phyloP scores from a whole-genome alignment of 2,888 invertebrate genomes.

The Synanthedon myopaeformis region DNA sequence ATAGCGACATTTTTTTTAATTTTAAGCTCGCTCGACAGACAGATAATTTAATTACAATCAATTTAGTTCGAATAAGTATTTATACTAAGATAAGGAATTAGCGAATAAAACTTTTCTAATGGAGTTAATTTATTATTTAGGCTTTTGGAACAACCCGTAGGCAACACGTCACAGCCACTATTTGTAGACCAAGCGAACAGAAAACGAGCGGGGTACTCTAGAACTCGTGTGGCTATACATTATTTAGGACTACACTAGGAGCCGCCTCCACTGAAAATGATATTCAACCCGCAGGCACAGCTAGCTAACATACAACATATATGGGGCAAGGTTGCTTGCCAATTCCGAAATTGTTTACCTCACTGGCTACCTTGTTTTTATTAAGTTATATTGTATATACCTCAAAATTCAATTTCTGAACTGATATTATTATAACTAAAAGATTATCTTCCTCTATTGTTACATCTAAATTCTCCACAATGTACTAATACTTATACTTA shows the following conservation, averaged over 20 bases:
- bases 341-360: not conserved
- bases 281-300: constrained; percentile 15
- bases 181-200: constrained; percentile 17
- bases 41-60: too few species aligned
- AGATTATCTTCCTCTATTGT: too few species aligned
- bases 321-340: constrained; percentile 20
- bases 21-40: too few species aligned
- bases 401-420: too few species aligned
- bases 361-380: not conserved
- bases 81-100: too few species aligned
- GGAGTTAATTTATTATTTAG: constrained; percentile 6
- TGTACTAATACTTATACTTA: too few species aligned
- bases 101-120: not conserved
- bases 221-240: constrained; percentile 23
- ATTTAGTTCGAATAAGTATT: too few species aligned
- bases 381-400: too few species aligned
- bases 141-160: constrained; percentile 4
- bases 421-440: too few species aligned
- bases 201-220: constrained; percentile 14
- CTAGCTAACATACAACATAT: constrained; percentile 6
- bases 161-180: not conserved
- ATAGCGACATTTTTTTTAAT: too few species aligned
- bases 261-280: constrained; percentile 18
- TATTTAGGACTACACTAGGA: constrained; percentile 27
- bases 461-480: too few species aligned